Base-by-base conservation (phyloP, 2,113 vertebrate species). In the Proteles cristata region DNA sequence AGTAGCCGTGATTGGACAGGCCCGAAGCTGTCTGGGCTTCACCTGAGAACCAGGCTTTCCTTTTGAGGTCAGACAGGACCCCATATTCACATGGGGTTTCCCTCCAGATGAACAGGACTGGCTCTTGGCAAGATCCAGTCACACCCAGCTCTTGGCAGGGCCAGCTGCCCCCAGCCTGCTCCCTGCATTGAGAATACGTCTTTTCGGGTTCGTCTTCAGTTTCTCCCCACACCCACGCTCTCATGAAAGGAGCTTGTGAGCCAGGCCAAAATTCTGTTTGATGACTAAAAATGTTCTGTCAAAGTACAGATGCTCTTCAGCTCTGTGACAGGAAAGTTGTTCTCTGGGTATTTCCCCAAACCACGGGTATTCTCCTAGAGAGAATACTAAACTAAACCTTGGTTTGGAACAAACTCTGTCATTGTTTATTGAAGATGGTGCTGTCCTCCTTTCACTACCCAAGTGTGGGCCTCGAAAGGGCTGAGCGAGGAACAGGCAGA, bases 231-330 rank as follows among this genome's bases (percentile, higher is more conserved):
- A 39, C 77, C 66, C 1, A 0, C 76, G 85, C 93, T 97, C 76
- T 76, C 35, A 28, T 82, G 48, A 95, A 96, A 85, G 81, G 63
- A 97, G 53, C 66, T 21, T 33, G 15, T 74, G 90, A 94, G 88
- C 58, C 17, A 80, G 97, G 98, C 98, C 98, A 98, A 97, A 58
- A 96, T 96, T 93, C 92, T 98, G 97, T 98, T 97, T 98, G 97
- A 93, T 94, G 90, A 93, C 97, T 97, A 96, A 97, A 98, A 98
- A 97, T 94, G 81, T 96, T 96, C 97, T 98, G 84, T 98, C 97
- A 53, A 97, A 97, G 85, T 93, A 93, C 92, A 97, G 97, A 97
- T 35, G 81, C 84, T 94, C 2, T 11, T 45, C 80, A 88, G 90
- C 74, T 96, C 97, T 93, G 86, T 98, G 96, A 97, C 97, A 97